Percentiles rank a stretch among this genome's conserved stretches.
phyloP scores from a whole-genome alignment of 2,113 vertebrate genomes.

The Pseudorectes ferrugineus region DNA sequence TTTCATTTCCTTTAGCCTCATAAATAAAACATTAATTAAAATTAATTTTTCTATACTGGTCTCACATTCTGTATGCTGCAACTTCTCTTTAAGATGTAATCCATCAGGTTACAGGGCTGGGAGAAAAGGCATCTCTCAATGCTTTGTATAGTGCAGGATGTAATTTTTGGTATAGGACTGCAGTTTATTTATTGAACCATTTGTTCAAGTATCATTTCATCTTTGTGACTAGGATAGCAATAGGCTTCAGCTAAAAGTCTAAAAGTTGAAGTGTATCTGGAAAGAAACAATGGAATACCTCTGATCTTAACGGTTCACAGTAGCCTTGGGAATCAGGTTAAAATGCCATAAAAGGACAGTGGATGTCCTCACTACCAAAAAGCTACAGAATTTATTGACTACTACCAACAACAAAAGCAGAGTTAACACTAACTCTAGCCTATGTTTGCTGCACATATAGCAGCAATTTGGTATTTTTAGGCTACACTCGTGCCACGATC shows the following conservation, averaged over 20 bases:
- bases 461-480: neutral
- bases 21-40: neutral
- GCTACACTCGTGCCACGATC: fast-evolving
- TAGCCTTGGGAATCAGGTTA: neutral
- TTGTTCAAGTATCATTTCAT: neutral
- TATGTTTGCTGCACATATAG: neutral
- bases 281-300: neutral
- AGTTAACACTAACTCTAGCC: neutral
- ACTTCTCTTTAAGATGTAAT: neutral
- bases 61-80: neutral
- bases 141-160: neutral
- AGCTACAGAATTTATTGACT: neutral
- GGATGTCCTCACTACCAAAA: neutral
- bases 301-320: neutral
- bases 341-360: neutral
- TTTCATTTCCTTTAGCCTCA: neutral
- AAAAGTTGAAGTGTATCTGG: neutral
- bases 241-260: neutral
- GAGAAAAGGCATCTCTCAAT: neutral
- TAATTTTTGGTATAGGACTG: neutral
- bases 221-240: neutral
- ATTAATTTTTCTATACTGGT: neutral
- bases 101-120: neutral
- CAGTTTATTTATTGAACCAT: neutral
- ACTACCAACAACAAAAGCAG: neutral